A percentile compares a stretch with the other conserved stretches of the same genome.
phyloP scores from a whole-genome alignment of 2,113 vertebrate genomes.

The Melanotaenia duboulayi region DNA sequence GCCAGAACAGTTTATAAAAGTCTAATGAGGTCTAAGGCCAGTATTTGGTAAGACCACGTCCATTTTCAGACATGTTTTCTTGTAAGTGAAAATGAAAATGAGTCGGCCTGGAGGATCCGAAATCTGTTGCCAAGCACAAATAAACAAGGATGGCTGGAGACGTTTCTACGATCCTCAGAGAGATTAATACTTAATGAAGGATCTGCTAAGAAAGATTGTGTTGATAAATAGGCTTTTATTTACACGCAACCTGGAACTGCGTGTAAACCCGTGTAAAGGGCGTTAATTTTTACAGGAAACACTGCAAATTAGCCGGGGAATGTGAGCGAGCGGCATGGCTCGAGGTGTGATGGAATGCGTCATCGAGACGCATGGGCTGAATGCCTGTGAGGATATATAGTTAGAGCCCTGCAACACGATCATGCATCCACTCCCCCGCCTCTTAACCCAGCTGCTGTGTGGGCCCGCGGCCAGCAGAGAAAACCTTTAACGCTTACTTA shows the following conservation, averaged over 20 bases:
- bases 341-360: constrained; percentile 12
- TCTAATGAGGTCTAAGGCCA: too few species aligned
- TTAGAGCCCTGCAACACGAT: constrained; percentile 27
- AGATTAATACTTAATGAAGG: too few species aligned
- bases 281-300: constrained; percentile 7
- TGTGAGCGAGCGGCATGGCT: background rate
- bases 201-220: too few species aligned
- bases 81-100: too few species aligned
- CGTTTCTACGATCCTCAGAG: too few species aligned
- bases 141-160: too few species aligned
- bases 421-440: constrained; percentile 1
- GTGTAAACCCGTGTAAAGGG: background rate
- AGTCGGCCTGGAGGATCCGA: too few species aligned
- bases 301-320: constrained; percentile 5
- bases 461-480: constrained; percentile 72
- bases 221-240: too few species aligned
- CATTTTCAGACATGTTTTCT: too few species aligned
- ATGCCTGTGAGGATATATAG: constrained; percentile 22
- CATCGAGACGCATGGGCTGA: constrained; percentile 3
- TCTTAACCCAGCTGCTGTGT: constrained; percentile 81
- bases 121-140: too few species aligned
- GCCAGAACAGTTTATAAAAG: too few species aligned
- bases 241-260: background rate
- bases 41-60: too few species aligned
- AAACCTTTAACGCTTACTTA: constrained; percentile 36